Conservation (phyloP, 2,797 vertebrate species). For the Eulemur mongoz region DNA sequence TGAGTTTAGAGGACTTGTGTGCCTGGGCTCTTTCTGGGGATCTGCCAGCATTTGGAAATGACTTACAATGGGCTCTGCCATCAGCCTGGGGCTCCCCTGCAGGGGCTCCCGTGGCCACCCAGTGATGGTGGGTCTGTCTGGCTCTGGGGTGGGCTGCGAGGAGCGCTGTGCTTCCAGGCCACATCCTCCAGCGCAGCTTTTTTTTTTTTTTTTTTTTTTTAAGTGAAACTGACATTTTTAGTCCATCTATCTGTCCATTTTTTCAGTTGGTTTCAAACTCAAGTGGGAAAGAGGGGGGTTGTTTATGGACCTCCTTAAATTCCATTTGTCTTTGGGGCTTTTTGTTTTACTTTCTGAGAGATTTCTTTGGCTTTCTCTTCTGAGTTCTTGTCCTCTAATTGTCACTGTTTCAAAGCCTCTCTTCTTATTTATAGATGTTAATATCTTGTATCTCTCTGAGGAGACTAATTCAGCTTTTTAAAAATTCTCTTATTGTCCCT, state of each 20-base stretch:
- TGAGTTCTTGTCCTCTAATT: not conserved
- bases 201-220: not conserved
- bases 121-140: not conserved
- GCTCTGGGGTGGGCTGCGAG: not conserved
- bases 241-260: not conserved
- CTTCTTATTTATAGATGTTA: not conserved
- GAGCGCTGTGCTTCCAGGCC: not conserved
- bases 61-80: not conserved
- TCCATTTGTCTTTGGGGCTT: not conserved
- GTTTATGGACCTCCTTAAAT: not conserved
- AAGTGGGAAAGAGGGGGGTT: not conserved
- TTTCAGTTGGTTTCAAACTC: constrained; percentile 1
- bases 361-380: not conserved
- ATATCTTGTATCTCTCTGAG: not conserved
- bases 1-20: not conserved
- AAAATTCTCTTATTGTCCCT: not conserved
- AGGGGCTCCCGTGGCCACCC: not conserved
- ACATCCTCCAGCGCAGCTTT: not conserved
- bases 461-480: not conserved
- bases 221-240: not conserved
- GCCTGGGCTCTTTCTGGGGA: not conserved
- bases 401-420: not conserved
- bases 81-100: not conserved
- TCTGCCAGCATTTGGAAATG: not conserved
- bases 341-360: not conserved